Evolutionary conservation across 1,140 invertebrate genomes (phyloP), one percentile per base, ranked within the genome.

Genomic region (Homarus americanus): DNA sequence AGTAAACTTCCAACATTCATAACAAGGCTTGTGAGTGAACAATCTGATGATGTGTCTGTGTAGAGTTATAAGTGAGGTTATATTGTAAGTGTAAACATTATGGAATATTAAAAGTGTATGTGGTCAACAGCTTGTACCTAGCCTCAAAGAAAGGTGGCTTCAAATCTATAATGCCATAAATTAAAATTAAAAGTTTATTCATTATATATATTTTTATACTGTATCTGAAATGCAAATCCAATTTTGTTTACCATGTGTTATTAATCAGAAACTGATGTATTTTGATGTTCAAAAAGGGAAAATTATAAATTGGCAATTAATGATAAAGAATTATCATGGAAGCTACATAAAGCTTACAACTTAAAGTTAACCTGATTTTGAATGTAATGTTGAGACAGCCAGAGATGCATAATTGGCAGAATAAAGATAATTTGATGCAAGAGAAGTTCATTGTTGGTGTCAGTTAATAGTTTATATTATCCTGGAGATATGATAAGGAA

Each of bases 201-300:
- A 44, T 78, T 79, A 79, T 79, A 44, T 79, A 41, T 79, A 79
- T 79, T 79, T 79, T 79, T 79, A 20, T 79, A 79, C 76, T 49
- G 2, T 49, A 49, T 20, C 40, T 44, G n/a, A 79, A 44, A 44
- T 79, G 20, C 28, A 79, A 79, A 79, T 79, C 32, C 44, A n/a
- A 28, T 28, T 40, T 76, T 76, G 73, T 44, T 38, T 24, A 40
- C 36, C 36, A n/a, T 38, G 73, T 38, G 17, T 32, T 28, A 7
- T 69, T 9, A 69, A 32, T 28, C 58, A 63, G 58, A 63, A 69
- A 58, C 20, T 58, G 53, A 58, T 58, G 53, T 58, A 58, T 24
- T 58, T 20, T 58, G 5, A 20, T 24, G 24, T 58, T 20, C 12
- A 58, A 58, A 58, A 58, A 58, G 3, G 5, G 20, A 58, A 20